Base-by-base conservation (phyloP, 2,888 invertebrate species). In the Drosophila diplacantha region DNA sequence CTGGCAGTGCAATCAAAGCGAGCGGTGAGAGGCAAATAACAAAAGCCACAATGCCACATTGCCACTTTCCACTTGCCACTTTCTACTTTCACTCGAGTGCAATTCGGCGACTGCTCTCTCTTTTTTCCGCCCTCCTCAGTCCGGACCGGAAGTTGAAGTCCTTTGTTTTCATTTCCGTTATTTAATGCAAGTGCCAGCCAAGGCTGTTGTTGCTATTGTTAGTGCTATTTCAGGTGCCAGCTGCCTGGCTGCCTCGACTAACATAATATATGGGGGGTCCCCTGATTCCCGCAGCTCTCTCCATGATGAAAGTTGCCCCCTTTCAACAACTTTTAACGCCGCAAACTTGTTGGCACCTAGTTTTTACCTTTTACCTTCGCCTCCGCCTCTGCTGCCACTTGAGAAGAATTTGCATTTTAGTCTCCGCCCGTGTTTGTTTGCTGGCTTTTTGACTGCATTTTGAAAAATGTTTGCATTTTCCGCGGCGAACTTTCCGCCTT, bases 81-180 rank as follows among this genome's bases (percentile, higher is more conserved):
- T 79, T 79, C 79, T 51, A 77, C 81, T 83, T 81, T 83, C 78
- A 73, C 78, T 83, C 66, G 73, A 75, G 72, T 74, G 78, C 72
- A 69, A 71, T 79, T 67, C 63, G 66, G 66, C 62, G 60, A 37
- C 31, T 39, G 59, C 62, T 65, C 57, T 66, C 38, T 41, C 43
- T 37, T n/a, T 12, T 29, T 60, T 32, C 59, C 24, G 43, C 52
- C 51, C 34, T 26, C n/a, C 37, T 12, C 5, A 22, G 38, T 22
- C 20, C 34, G n/a, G 50, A 34, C 71, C 84, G 84, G 84, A 83
- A 79, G 75, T 84, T 72, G 71, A 81, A 75, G 79, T 77, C 83
- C 77, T 83, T 84, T 83, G 84, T 84, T 83, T 83, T 79, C 77
- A 83, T 83, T 83, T 84, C 84, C 83, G 81, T 83, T 83, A 75